Conservation (phyloP, 2,888 invertebrate species). For the Acrobasis suavella region DNA sequence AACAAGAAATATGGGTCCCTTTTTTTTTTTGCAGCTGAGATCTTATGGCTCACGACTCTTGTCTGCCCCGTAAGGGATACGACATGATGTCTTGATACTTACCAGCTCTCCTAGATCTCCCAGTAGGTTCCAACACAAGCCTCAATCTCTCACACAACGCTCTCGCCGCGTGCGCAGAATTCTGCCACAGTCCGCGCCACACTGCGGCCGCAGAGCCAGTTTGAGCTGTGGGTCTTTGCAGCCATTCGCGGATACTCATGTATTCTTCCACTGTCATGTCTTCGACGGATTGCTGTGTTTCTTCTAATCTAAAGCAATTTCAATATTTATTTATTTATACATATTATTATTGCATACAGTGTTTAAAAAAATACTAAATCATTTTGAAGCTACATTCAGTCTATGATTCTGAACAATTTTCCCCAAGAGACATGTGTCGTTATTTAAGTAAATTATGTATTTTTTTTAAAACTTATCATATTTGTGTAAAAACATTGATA, state of each 20-base stretch:
- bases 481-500: too few species aligned
- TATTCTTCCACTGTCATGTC: slow-evolving; percentile 62
- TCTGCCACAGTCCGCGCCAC: slow-evolving; percentile 84
- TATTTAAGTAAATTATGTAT: too few species aligned
- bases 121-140: slow-evolving; percentile 97
- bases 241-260: slow-evolving; percentile 57
- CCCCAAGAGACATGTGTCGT: too few species aligned
- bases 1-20: too few species aligned
- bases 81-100: slow-evolving; percentile 25
- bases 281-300: slow-evolving; percentile 42
- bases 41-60: too few species aligned
- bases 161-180: slow-evolving; percentile 70
- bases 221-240: slow-evolving; percentile 40
- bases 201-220: slow-evolving; percentile 67
- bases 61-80: not conserved
- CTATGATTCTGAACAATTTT: too few species aligned
- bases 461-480: too few species aligned
- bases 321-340: not conserved
- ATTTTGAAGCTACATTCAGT: too few species aligned
- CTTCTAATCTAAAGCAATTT: slow-evolving; percentile 47
- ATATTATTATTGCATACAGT: not conserved
- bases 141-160: slow-evolving; percentile 95
- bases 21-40: too few species aligned
- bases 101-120: slow-evolving; percentile 91
- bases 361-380: too few species aligned